A percentile compares a stretch with the other conserved stretches of the same genome.
Evolutionary conservation across 2,113 vertebrate genomes (phyloP).

Genomic region (Ranitomeya imitator): DNA sequence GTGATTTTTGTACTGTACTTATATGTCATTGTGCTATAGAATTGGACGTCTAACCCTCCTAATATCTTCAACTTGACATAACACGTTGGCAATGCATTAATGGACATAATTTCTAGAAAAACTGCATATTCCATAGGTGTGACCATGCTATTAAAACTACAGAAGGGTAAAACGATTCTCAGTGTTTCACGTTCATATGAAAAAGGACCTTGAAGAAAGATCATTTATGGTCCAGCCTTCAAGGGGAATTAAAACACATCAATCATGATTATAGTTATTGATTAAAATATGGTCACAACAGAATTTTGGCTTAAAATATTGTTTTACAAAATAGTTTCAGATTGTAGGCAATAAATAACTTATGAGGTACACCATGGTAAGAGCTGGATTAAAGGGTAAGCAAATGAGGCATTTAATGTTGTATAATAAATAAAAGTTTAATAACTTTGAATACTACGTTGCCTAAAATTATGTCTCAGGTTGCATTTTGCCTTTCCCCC

Average conservation of each 20-base stretch:
- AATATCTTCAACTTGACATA: too few species aligned
- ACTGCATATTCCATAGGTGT: neutral
- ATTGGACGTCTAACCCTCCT: too few species aligned
- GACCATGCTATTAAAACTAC: neutral
- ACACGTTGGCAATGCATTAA: too few species aligned
- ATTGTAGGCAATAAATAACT: neutral
- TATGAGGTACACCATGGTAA: neutral
- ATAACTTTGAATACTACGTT: too few species aligned
- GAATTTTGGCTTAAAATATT: neutral
- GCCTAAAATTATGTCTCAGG: too few species aligned
- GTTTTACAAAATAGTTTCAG: neutral
- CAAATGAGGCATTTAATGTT: neutral
- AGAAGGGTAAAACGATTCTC: neutral
- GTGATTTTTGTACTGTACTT: too few species aligned
- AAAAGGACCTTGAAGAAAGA: neutral
- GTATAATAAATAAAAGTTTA: too few species aligned
- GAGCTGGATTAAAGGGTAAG: neutral
- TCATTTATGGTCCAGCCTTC: neutral
- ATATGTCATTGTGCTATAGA: too few species aligned
- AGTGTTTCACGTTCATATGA: neutral
- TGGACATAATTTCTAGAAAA: too few species aligned
- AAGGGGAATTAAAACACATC: neutral
- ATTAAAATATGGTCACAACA: neutral
- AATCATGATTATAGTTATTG: neutral
- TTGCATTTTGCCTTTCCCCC: too few species aligned